Evolutionary conservation across 2,888 invertebrate genomes (phyloP).

Genomic region (Cheilosia pagana): DNA sequence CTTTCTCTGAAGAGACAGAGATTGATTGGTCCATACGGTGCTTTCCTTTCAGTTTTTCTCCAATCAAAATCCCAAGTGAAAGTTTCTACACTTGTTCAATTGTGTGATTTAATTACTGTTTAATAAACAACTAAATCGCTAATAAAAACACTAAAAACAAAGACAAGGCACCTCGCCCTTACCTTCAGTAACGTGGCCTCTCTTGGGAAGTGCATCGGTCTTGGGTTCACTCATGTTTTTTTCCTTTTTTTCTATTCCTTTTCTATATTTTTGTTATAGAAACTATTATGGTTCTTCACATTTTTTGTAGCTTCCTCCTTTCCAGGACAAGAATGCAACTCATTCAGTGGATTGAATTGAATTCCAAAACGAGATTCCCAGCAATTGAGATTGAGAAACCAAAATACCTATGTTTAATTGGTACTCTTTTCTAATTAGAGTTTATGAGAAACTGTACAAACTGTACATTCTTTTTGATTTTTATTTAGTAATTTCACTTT

Average conservation of each 20-base stretch:
- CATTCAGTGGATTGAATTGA: slow-evolving; percentile 16
- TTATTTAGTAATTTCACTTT: slow-evolving; percentile 51
- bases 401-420: slow-evolving; percentile 11
- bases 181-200: slow-evolving; percentile 88
- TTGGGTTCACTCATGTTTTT: slow-evolving; percentile 75
- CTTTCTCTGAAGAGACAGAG: slow-evolving; percentile 33
- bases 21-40: neutral
- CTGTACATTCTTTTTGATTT: slow-evolving; percentile 5
- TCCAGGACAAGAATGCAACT: slow-evolving; percentile 1
- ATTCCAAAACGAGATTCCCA: neutral
- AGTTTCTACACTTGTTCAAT: slow-evolving; percentile 19
- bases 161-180: slow-evolving; percentile 75
- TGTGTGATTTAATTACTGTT: slow-evolving; percentile 4
- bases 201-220: slow-evolving; percentile 86
- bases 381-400: neutral
- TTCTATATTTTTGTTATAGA: slow-evolving; percentile 11
- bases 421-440: slow-evolving; percentile 12
- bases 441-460: slow-evolving; percentile 2
- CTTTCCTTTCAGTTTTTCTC: slow-evolving; percentile 22
- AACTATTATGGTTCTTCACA: slow-evolving; percentile 35
- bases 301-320: slow-evolving; percentile 15
- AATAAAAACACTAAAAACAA: slow-evolving; percentile 19
- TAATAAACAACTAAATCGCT: neutral
- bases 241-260: neutral
- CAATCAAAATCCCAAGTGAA: slow-evolving; percentile 43